Evolutionary conservation across 2,113 vertebrate species (phyloP).

Genomic region (Limanda limanda): DNA sequence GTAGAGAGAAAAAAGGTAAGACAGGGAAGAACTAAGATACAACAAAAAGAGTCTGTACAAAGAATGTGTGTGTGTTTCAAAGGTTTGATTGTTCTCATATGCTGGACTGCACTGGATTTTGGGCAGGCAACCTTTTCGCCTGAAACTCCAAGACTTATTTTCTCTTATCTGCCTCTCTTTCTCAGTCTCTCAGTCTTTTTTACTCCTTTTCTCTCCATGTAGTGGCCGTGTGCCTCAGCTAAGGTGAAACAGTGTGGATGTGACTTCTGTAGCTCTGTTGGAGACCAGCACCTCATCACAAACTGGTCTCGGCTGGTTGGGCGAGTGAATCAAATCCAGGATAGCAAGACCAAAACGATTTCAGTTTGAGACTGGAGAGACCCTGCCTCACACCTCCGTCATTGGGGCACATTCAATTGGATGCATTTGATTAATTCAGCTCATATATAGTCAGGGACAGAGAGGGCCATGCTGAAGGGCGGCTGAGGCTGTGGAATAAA

Average conservation of each 20-base stretch:
- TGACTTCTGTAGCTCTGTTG: slow-evolving; percentile 76
- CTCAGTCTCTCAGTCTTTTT: slow-evolving; percentile 24
- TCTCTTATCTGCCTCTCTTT: slow-evolving; percentile 46
- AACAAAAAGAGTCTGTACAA: slow-evolving; percentile 17
- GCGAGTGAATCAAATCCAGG: slow-evolving; percentile 72
- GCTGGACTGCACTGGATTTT: slow-evolving; percentile 69
- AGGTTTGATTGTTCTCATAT: slow-evolving; percentile 71
- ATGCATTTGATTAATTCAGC: slow-evolving; percentile 62
- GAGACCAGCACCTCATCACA: slow-evolving; percentile 77
- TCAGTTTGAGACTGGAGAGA: slow-evolving; percentile 56
- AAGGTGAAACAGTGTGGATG: slow-evolving; percentile 74
- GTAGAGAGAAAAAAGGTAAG: slow-evolving; percentile 11
- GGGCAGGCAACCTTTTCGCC: slow-evolving; percentile 59
- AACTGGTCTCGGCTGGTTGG: slow-evolving; percentile 72
- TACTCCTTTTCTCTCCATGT: slow-evolving; percentile 42
- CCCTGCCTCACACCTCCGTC: slow-evolving; percentile 56
- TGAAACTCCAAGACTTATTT: slow-evolving; percentile 49
- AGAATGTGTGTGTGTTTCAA: slow-evolving; percentile 33
- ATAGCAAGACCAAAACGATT: slow-evolving; percentile 68
- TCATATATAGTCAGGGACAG: slow-evolving; percentile 37
- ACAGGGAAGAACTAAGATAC: no score
- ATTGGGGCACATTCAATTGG: slow-evolving; percentile 62
- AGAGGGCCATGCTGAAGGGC: slow-evolving; percentile 16
- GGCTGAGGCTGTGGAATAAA: slow-evolving; percentile 34
- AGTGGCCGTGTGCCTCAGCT: slow-evolving; percentile 49